Evolutionary conservation across 2,113 vertebrate genomes (phyloP).

Genomic region (Suricata suricatta): DNA sequence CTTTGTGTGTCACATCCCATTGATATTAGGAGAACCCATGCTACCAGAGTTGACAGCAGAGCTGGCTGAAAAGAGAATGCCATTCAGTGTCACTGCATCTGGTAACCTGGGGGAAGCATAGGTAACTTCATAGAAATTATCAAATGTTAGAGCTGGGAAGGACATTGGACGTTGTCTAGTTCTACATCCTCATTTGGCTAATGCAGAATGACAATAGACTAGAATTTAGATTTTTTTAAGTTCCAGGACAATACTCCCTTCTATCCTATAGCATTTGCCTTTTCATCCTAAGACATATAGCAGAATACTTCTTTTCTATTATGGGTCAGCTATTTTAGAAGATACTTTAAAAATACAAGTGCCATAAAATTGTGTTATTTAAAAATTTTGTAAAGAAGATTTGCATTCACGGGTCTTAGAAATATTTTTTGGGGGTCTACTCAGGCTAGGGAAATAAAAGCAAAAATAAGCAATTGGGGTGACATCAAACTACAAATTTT

Average conservation of each 20-base stretch:
- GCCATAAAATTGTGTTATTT: slow-evolving; percentile 12
- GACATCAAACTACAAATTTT: not conserved
- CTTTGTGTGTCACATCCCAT: not conserved
- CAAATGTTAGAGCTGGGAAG: not conserved
- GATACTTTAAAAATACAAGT: not conserved
- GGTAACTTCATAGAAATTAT: slow-evolving; percentile 19
- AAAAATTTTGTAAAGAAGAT: not conserved
- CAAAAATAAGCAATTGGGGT: not conserved
- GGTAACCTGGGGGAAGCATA: not conserved
- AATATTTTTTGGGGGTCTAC: not conserved
- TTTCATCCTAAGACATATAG: not conserved
- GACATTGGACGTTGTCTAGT: not conserved
- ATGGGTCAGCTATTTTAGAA: not conserved
- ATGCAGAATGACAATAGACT: not conserved
- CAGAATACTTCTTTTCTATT: slow-evolving; percentile 20
- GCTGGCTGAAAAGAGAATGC: not conserved
- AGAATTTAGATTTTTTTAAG: not conserved
- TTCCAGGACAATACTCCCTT: not conserved
- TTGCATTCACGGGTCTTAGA: not conserved
- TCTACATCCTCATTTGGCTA: not conserved
- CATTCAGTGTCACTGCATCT: not conserved
- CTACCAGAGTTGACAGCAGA: not conserved
- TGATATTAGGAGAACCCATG: not conserved
- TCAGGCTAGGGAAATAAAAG: not conserved
- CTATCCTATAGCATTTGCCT: not conserved